Evolutionary conservation across 2,888 invertebrate species (phyloP).

Genomic region (Thereva unica): DNA sequence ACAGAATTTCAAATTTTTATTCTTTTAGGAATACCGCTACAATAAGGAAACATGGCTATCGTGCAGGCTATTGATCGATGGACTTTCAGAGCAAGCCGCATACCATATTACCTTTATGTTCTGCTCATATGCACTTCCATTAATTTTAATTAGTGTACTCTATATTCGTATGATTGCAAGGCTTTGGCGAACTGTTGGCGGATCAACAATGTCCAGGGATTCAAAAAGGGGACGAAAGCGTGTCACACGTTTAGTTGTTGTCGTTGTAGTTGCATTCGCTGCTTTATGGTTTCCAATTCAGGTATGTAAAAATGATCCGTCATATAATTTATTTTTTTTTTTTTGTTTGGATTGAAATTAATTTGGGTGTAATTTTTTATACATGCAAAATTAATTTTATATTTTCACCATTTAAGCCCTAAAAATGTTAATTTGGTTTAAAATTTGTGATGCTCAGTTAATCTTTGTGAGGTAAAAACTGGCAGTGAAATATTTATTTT

Average conservation of each 20-base stretch:
- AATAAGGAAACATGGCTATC: constrained; percentile 41
- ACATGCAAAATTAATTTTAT: not conserved
- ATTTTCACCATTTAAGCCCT: not conserved
- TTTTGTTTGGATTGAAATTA: constrained; percentile 6
- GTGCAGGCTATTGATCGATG: constrained; percentile 63
- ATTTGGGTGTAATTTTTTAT: constrained; percentile 1
- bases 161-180: constrained; percentile 88
- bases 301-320: constrained; percentile 59
- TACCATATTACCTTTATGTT: constrained; percentile 79
- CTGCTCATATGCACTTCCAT: constrained; percentile 83
- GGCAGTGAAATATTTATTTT: too few relatives aligned
- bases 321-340: constrained; percentile 6
- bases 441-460: too few relatives aligned
- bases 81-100: constrained; percentile 53
- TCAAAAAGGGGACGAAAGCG: constrained; percentile 76
- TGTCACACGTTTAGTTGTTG: constrained; percentile 87
- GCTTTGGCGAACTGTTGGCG: constrained; percentile 80
- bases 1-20: too few relatives aligned
- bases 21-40: constrained; percentile 50
- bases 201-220: constrained; percentile 77
- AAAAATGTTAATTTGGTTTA: not conserved
- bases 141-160: constrained; percentile 81
- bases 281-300: constrained; percentile 95
- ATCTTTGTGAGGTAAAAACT: too few relatives aligned
- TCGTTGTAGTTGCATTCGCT: constrained; percentile 90